Evolutionary conservation across 2,113 vertebrate species (phyloP), one percentile per base, ranked within the genome.

Genomic region (Thomomys bottae): DNA sequence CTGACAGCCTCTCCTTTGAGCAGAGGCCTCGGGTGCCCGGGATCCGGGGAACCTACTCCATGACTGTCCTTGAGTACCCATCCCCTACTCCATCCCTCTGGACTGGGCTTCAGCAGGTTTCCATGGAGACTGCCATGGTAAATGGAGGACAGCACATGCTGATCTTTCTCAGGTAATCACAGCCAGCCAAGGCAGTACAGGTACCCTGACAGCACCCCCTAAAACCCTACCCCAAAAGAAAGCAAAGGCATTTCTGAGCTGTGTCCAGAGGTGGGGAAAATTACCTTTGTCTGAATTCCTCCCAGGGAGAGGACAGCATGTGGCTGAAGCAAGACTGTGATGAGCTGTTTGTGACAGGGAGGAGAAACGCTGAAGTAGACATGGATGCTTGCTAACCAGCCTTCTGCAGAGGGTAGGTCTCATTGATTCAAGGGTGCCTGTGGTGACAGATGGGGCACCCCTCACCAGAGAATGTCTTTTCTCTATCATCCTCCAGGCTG

Each of bases 381-480:
- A 18, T 28, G 87, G 84, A 45, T 71, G 77, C 42, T 30, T 21
- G 68, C 89, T 89, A 20, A 64, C 42, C 82, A 79, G 84, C 78
- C 66, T 92, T 61, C 92, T 38, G 32, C 89, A 71, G 77, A 77
- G 89, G 72, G 84, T 63, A 57, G 91, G 82, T 82, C 45, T 34
- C 3, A 8, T 32, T 49, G 30, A 28, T 61, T 17, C 36, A 78
- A 34, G 81, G 73, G 54, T 66, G 79, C 75, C 30, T 17, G n/a
- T 30, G 49, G 57, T 40, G 59, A 73, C 14, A 61, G n/a, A 66
- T 34, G 3, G 23, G 5, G 49, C 49, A 54, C 23, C 45, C 68
- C 17, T 15, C 7, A 14, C 8, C 11, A 34, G 32, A 34, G 32
- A 68, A 68, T 2, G 6, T 3, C 23, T 20, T 67, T 7, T 17